Evolutionary conservation across 2,888 invertebrate genomes (phyloP).

Genomic region (Unio pictorum): DNA sequence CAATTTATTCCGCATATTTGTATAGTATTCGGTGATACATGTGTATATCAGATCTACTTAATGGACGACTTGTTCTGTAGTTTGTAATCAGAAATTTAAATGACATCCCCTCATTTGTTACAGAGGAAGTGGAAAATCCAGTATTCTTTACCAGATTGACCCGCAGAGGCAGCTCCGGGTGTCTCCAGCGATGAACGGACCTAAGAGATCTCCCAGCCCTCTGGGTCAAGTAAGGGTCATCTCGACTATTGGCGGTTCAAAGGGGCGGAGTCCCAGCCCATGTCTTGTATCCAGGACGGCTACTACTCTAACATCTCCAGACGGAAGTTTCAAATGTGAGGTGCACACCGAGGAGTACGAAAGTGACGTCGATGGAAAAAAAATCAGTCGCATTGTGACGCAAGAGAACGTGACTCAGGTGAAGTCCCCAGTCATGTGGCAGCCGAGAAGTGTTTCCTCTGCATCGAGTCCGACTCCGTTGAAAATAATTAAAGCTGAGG

Average conservation of each 20-base stretch:
- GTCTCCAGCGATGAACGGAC: conserved; percentile 18
- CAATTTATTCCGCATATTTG: too few relatives aligned
- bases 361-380: conserved; percentile 17
- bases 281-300: conserved; percentile 22
- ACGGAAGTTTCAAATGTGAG: conserved; percentile 19
- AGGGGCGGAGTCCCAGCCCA: neutral
- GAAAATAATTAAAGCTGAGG: too few relatives aligned
- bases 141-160: conserved; percentile 6
- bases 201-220: conserved; percentile 5
- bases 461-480: neutral
- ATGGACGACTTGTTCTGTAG: too few relatives aligned
- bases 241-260: neutral
- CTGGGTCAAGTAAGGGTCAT: neutral
- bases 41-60: too few relatives aligned
- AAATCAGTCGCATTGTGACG: conserved; percentile 31
- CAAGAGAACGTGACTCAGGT: conserved; percentile 19
- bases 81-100: too few relatives aligned
- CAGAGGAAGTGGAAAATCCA: too few relatives aligned
- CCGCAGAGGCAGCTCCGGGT: conserved; percentile 23
- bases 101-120: too few relatives aligned
- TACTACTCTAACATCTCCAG: conserved; percentile 15
- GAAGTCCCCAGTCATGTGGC: neutral
- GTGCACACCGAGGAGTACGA: conserved; percentile 24
- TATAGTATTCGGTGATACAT: too few relatives aligned
- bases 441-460: neutral